A percentile compares a stretch with the other conserved stretches of the same genome.
phyloP scores from a whole-genome alignment of 1,140 invertebrate genomes.

The Penaeus japonicus region DNA sequence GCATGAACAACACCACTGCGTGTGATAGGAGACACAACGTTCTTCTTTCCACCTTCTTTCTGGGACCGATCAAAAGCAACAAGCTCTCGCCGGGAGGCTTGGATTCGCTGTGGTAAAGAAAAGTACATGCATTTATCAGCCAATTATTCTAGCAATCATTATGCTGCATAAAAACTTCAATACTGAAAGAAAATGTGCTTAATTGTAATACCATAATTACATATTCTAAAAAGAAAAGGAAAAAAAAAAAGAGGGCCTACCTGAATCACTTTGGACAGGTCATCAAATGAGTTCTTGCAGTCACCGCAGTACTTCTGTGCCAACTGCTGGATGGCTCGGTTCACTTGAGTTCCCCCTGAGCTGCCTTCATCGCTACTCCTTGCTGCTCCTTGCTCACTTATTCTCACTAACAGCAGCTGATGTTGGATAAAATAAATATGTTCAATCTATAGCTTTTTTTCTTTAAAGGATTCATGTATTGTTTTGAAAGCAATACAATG shows the following conservation, averaged over 20 bases:
- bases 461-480: too few relatives aligned
- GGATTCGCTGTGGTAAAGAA: conserved; percentile 73
- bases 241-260: not conserved
- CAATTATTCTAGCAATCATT: too few relatives aligned
- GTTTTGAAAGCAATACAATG: too few relatives aligned
- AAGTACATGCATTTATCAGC: too few relatives aligned
- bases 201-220: too few relatives aligned
- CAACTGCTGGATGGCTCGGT: conserved; percentile 69
- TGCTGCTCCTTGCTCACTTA: conserved; percentile 69
- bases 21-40: conserved; percentile 41
- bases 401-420: conserved; percentile 74
- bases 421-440: not conserved
- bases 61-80: conserved; percentile 86
- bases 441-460: too few relatives aligned
- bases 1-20: conserved; percentile 62
- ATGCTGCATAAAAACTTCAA: not conserved
- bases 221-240: too few relatives aligned
- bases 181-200: not conserved
- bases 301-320: conserved; percentile 95
- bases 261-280: conserved; percentile 90
- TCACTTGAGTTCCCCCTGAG: conserved; percentile 63
- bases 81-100: conserved; percentile 87
- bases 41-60: conserved; percentile 71
- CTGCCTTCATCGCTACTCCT: conserved; percentile 60
- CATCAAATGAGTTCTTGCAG: conserved; percentile 93